phyloP scores from a whole-genome alignment of 2,888 invertebrate genomes.

The Scotopteryx bipunctaria region DNA sequence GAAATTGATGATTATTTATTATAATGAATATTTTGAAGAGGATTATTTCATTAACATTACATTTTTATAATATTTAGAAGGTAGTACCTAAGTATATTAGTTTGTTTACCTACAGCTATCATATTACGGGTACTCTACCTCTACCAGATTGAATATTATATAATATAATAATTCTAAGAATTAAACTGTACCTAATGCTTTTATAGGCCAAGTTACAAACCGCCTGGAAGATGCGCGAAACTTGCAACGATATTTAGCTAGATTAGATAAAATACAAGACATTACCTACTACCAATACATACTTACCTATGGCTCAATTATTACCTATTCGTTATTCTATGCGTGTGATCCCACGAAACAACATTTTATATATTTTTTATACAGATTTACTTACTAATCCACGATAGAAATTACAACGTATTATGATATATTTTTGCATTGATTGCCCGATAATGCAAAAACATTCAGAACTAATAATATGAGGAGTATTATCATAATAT shows the following conservation, averaged over 20 bases:
- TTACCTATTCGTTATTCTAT: slow-evolving; percentile 28
- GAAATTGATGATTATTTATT: slow-evolving; percentile 11
- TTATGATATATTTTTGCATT: slow-evolving; percentile 59
- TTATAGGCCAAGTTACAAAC: too few species aligned
- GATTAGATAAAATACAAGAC: background rate
- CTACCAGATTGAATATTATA: too few species aligned
- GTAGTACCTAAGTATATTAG: background rate
- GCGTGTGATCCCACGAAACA: slow-evolving; percentile 47
- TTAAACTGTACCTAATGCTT: too few species aligned
- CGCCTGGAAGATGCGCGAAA: too few species aligned
- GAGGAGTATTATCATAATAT: too few species aligned
- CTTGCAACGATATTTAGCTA: too few species aligned
- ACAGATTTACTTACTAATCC: slow-evolving; percentile 22
- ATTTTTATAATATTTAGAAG: background rate
- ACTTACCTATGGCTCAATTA: too few species aligned
- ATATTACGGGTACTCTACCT: too few species aligned
- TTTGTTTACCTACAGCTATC: too few species aligned
- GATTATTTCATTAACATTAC: background rate
- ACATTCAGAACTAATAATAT: slow-evolving; percentile 49
- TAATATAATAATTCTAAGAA: too few species aligned
- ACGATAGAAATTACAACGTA: slow-evolving; percentile 5
- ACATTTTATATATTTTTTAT: slow-evolving; percentile 29
- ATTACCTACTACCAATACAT: too few species aligned
- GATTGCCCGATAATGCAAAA: slow-evolving; percentile 77
- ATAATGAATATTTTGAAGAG: slow-evolving; percentile 22